Conservation (phyloP, 2,797 vertebrate genomes). For the Myotis findleyi region DNA sequence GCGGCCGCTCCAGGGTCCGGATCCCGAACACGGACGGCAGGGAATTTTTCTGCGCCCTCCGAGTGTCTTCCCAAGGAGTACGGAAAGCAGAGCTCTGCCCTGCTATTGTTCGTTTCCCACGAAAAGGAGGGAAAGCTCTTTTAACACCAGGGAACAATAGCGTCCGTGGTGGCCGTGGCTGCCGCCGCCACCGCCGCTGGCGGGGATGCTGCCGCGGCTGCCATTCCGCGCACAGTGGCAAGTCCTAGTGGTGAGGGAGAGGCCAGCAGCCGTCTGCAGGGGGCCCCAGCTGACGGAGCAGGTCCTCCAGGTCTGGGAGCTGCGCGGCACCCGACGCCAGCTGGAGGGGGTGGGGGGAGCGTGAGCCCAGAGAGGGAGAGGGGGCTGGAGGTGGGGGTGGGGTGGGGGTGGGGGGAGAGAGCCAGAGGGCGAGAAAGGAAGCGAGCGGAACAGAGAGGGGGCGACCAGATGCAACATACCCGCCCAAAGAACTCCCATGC, state of each 20-base stretch:
- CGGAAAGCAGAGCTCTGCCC: conserved; percentile 63
- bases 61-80: conserved; percentile 25
- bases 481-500: conserved; percentile 31
- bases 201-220: conserved; percentile 85
- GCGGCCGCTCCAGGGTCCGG: conserved; percentile 83
- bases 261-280: conserved; percentile 86
- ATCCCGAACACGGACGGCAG: neutral
- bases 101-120: conserved; percentile 86
- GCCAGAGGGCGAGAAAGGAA: neutral
- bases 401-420: neutral
- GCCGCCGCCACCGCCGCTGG: conserved; percentile 49
- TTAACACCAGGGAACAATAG: conserved; percentile 89
- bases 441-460: conserved; percentile 23
- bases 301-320: conserved; percentile 87
- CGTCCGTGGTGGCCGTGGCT: conserved; percentile 81
- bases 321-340: conserved; percentile 89
- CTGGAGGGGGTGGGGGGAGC: conserved; percentile 78
- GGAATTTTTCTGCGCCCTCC: conserved; percentile 68
- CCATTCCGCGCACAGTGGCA: conserved; percentile 84
- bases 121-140: conserved; percentile 83
- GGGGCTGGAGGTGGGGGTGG: neutral
- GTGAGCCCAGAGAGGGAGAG: neutral
- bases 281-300: conserved; percentile 90
- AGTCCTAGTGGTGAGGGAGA: conserved; percentile 59
- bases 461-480: neutral